Conservation (phyloP, 2,888 invertebrate genomes). For the Gymnocheta viridis region DNA sequence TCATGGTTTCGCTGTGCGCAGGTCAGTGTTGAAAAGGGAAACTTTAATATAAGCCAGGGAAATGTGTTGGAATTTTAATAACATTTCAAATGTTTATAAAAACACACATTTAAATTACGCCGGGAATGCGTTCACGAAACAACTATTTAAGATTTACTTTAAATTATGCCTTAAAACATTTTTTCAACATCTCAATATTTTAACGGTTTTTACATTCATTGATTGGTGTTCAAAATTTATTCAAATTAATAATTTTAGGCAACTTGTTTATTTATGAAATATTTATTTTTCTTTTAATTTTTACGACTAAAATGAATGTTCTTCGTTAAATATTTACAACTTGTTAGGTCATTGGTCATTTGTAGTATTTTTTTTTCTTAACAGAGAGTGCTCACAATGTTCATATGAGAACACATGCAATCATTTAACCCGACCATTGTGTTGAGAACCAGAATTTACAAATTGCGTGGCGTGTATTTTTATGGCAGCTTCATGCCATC, state of each 20-base stretch:
- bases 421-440: neutral
- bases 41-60: too few relatives aligned
- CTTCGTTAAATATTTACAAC: conserved; percentile 44
- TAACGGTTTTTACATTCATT: neutral
- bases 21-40: too few relatives aligned
- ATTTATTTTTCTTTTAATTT: neutral
- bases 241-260: neutral
- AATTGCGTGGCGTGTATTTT: conserved; percentile 55
- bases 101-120: too few relatives aligned
- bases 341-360: conserved; percentile 56
- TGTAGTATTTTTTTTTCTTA: conserved; percentile 22
- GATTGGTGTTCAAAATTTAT: neutral
- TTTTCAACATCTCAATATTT: neutral
- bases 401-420: conserved; percentile 20
- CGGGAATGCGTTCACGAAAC: too few relatives aligned
- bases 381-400: neutral
- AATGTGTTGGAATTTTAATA: too few relatives aligned
- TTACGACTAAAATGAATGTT: neutral
- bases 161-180: too few relatives aligned
- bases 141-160: too few relatives aligned
- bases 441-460: conserved; percentile 50
- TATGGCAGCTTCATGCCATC: conserved; percentile 24
- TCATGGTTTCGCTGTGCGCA: too few relatives aligned
- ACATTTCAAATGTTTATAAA: too few relatives aligned
- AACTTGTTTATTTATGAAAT: neutral